Percentiles rank a stretch among this genome's conserved stretches.
phyloP scores from a whole-genome alignment of 2,888 invertebrate species.

The Eristalis tenax region DNA sequence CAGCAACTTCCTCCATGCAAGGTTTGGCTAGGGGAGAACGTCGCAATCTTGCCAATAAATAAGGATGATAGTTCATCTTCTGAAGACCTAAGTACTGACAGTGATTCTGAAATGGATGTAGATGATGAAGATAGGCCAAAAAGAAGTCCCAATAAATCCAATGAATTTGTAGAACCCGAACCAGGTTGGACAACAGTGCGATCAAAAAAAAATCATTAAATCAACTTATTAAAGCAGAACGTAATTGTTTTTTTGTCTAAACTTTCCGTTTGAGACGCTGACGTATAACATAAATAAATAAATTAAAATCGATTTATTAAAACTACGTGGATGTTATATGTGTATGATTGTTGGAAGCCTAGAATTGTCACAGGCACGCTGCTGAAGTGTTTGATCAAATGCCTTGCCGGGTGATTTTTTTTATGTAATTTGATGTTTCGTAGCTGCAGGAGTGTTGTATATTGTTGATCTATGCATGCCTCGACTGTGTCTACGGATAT shows the following conservation, averaged over 20 bases:
- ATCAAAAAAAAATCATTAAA: constrained; percentile 81
- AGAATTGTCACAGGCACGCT: too few relatives aligned
- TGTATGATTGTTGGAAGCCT: too few relatives aligned
- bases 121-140: constrained; percentile 76
- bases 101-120: constrained; percentile 78
- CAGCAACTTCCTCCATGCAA: constrained; percentile 84
- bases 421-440: too few relatives aligned
- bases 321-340: too few relatives aligned
- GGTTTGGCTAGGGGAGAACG: constrained; percentile 83
- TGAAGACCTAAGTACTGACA: constrained; percentile 74
- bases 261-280: neutral
- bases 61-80: constrained; percentile 81
- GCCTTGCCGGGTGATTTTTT: too few relatives aligned
- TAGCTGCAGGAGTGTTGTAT: too few relatives aligned
- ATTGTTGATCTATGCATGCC: too few relatives aligned
- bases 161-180: constrained; percentile 81
- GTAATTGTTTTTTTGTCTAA: neutral
- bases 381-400: too few relatives aligned
- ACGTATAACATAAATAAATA: too few relatives aligned
- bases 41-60: constrained; percentile 78
- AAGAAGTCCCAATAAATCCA: constrained; percentile 46
- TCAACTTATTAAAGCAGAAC: neutral
- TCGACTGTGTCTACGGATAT: too few relatives aligned
- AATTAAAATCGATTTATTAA: too few relatives aligned
- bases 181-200: constrained; percentile 87